Base-by-base conservation (phyloP, 2,888 invertebrate species). In the Synergus laeviventris region DNA sequence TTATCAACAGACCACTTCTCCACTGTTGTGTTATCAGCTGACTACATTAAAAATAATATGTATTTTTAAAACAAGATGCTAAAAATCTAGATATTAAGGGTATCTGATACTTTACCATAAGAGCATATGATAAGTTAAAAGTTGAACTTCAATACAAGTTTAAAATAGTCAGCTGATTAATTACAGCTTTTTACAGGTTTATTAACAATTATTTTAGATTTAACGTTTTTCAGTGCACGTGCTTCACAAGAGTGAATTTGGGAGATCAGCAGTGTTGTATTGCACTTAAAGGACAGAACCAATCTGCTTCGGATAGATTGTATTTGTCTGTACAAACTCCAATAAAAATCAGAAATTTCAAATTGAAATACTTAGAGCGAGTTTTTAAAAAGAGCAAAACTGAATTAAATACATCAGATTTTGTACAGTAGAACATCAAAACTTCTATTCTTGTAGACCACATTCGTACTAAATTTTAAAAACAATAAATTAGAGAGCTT, bases 1-100 rank as follows among this genome's bases (percentile, higher is more conserved):
- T 49, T 49, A 45, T 70, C 49, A 49, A 70, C 70, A 49, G 70
- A 70, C 49, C 45, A 70, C 70, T 70, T 70, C 49, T 70, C 49
- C 49, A 49, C 31, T 70, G 49, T 49, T 49, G 70, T 70, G 59
- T 70, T 24, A 54, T 31, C 70, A 70, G 49, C 49, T 49, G 45
- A 70, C 24, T 31, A n/a, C 5, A 59, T 24, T 21, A 14, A 5
- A 24, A 59, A 21, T 11, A 59, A 31, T 31, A 5, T 59, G 59
- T 59, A 24, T 14, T 24, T 24, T 21, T 24, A 14, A 14, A 59
- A 14, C 18, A 59, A 59, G 4, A 14, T 24, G 5, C 14, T 14
- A 12, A 12, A 21, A 21, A 56, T 56, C 9, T 9, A 49, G 49
- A 49, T 49, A 42, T 4, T 18, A n/a, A n/a, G n/a, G n/a, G n/a